These are phyloP conservation scores for Formica exsecta DNA, from an alignment of 1,140 invertebrate species.

Conservation along the genomic window DNA sequence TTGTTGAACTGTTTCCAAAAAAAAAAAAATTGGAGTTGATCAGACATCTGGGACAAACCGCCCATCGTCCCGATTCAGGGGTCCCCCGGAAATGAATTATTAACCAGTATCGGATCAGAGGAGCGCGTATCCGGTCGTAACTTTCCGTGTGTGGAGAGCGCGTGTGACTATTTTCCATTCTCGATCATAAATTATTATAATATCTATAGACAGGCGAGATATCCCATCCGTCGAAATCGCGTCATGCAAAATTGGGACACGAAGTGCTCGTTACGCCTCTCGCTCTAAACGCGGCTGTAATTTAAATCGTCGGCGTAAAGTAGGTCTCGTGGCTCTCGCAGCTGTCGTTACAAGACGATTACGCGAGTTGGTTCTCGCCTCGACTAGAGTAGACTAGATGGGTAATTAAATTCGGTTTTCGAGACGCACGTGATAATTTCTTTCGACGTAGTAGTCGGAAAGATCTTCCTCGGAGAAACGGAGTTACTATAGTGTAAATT, in stretches of 20 bases:
- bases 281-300: conserved; percentile 32
- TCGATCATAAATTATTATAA: conserved; percentile 9
- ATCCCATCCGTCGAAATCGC: conserved; percentile 6
- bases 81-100: conserved; percentile 2
- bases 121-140: conserved; percentile 18
- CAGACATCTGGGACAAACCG: background rate
- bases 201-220: conserved; percentile 10
- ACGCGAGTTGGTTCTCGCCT: conserved; percentile 13
- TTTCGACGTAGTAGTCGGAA: background rate
- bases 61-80: conserved; percentile 2
- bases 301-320: conserved; percentile 17
- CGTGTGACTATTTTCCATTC: conserved; percentile 8
- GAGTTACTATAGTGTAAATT: background rate
- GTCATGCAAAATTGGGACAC: conserved; percentile 42
- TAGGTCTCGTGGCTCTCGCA: conserved; percentile 24
- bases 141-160: background rate
- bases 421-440: background rate
- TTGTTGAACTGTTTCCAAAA: background rate
- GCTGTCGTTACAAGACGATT: conserved; percentile 40
- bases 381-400: background rate
- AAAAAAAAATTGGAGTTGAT: background rate
- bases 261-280: conserved; percentile 36
- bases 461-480: background rate
- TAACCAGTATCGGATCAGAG: conserved; percentile 2
- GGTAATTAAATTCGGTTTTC: conserved; percentile 8